Conservation (phyloP, 2,888 invertebrate genomes). For the Galerucella nymphaeae region DNA sequence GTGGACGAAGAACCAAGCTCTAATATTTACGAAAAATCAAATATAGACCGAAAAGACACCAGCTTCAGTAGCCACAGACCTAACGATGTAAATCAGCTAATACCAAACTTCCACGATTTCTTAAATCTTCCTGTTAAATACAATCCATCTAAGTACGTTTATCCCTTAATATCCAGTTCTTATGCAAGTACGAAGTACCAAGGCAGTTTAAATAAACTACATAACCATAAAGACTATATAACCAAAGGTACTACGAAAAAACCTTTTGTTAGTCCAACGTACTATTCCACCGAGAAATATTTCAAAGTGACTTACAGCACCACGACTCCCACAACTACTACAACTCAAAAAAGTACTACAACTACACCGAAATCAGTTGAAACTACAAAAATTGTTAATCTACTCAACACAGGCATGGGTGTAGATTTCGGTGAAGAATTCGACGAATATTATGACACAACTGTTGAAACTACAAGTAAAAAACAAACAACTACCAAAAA, state of each 20-base stretch:
- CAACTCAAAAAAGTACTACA: slow-evolving; percentile 49
- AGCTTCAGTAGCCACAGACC: slow-evolving; percentile 64
- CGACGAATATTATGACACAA: slow-evolving; percentile 53
- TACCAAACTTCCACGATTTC: slow-evolving; percentile 76
- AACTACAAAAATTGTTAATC: slow-evolving; percentile 56
- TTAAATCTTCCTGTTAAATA: slow-evolving; percentile 76
- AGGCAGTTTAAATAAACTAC: slow-evolving; percentile 70
- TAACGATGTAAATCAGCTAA: slow-evolving; percentile 72
- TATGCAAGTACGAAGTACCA: slow-evolving; percentile 80
- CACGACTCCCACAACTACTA: slow-evolving; percentile 45
- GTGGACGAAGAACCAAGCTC: slow-evolving; percentile 54
- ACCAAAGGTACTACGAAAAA: slow-evolving; percentile 59
- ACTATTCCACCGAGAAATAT: slow-evolving; percentile 54
- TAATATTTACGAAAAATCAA: slow-evolving; percentile 61
- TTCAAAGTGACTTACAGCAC: slow-evolving; percentile 50
- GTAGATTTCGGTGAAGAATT: slow-evolving; percentile 60
- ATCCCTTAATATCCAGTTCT: slow-evolving; percentile 77
- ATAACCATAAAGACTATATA: slow-evolving; percentile 65
- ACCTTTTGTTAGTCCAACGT: slow-evolving; percentile 61
- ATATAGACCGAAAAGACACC: slow-evolving; percentile 66
- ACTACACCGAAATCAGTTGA: slow-evolving; percentile 49
- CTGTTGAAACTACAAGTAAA: slow-evolving; percentile 35
- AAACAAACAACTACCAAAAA: slow-evolving; percentile 30
- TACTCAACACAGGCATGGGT: slow-evolving; percentile 59
- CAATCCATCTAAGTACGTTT: slow-evolving; percentile 75